Base-by-base conservation (phyloP, 2,113 vertebrate species). In the Perca schrenkii region DNA sequence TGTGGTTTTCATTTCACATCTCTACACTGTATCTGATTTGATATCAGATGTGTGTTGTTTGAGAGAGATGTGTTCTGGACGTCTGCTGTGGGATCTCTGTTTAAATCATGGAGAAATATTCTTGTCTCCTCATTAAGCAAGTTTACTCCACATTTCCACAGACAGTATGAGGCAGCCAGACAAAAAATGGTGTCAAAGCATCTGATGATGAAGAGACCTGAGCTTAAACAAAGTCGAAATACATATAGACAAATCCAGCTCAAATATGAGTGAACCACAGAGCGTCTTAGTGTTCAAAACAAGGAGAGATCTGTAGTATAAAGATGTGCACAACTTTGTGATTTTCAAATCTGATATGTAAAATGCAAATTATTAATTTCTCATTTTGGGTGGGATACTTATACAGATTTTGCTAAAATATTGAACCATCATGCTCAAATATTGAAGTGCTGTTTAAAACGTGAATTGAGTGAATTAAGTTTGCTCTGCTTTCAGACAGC, bases 31-130 rank as follows among this genome's bases (percentile, higher is more conserved):
- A 64, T 84, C 58, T 63, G 74, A 85, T 89, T 82, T 85, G 62
- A 54, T 74, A 73, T 89, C 83, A 71, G 75, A 74, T 49, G 50
- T 72, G 47, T 66, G 74, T 77, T 74, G 71, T 84, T 81, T 85
- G 79, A 79, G 77, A 79, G 71, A 73, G 60, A 80, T 47, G 47
- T 63, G 68, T 83, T 74, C 69, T 65, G 83, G 80, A 81, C 25
- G 43, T 66, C 46, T 61, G 70, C 71, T 86, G 63, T 83, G 77
- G 89, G 83, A 92, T 90, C 91, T 87, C 53, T 40, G n/a, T 80
- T 83, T 81, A 87, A 91, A 91, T 88, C 76, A 77, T 83, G 83
- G 47, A 89, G 88, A 94, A 86, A 90, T 91, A 90, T 87, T 92
- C 86, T 66, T 46, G 73, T 88, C 88, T 91, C 73, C 80, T 94